phyloP scores from a whole-genome alignment of 2,113 vertebrate genomes.

The Phrynosoma blainvillii region DNA sequence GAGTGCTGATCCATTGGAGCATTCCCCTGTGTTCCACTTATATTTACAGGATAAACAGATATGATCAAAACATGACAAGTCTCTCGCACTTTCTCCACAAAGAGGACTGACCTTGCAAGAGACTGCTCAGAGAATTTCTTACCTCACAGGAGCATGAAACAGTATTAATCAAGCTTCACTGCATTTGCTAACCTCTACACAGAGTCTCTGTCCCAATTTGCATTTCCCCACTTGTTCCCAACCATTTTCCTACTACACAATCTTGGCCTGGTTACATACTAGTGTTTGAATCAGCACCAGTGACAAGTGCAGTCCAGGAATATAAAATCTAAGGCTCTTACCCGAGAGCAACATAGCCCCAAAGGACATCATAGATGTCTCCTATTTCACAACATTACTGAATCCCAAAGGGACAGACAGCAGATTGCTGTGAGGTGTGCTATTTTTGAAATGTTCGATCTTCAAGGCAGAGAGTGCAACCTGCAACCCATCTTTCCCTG shows the following conservation, averaged over 20 bases:
- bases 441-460: neutral
- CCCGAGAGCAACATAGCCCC: neutral
- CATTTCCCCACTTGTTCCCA: neutral
- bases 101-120: neutral
- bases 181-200: neutral
- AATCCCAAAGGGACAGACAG: neutral
- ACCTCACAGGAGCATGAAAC: conserved; percentile 14
- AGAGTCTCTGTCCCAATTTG: neutral
- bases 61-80: neutral
- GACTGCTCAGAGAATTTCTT: neutral
- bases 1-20: neutral
- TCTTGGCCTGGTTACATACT: neutral
- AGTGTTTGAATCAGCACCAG: neutral
- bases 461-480: neutral
- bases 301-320: neutral
- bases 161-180: neutral
- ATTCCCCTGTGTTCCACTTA: neutral
- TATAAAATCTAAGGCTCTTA: neutral
- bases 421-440: neutral
- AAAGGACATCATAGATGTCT: neutral
- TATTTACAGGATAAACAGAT: neutral
- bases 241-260: neutral
- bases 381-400: neutral
- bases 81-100: neutral
- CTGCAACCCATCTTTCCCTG: neutral